These are phyloP conservation scores for Clusia tigrina DNA, from an alignment of 2,888 invertebrate species.

Conservation along the genomic window DNA sequence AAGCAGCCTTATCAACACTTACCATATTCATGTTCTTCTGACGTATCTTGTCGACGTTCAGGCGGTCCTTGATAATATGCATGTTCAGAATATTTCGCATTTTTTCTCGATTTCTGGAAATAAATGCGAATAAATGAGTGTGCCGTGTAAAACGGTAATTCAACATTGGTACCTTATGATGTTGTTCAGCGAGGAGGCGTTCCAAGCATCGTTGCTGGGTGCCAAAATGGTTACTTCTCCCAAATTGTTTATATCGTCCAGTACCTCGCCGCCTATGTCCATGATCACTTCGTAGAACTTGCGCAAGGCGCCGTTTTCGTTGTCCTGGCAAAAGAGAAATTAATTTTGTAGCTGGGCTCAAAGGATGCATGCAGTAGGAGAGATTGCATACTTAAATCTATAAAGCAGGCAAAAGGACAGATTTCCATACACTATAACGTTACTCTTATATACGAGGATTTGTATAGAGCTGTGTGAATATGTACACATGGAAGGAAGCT, in stretches of 20 bases:
- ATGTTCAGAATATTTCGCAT: slow-evolving; percentile 81
- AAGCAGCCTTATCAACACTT: slow-evolving; percentile 50
- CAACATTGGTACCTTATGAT: slow-evolving; percentile 68
- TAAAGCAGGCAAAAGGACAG: not conserved
- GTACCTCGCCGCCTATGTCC: slow-evolving; percentile 78
- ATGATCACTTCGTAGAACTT: slow-evolving; percentile 84
- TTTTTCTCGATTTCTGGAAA: slow-evolving; percentile 71
- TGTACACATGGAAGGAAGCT: too few relatives aligned
- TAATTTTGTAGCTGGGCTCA: not conserved
- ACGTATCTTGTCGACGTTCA: slow-evolving; percentile 79
- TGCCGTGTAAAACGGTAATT: too few relatives aligned
- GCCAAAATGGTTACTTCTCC: slow-evolving; percentile 86
- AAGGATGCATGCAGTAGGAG: not conserved
- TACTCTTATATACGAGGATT: not conserved
- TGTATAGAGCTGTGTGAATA: not conserved
- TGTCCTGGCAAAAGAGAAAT: slow-evolving; percentile 67
- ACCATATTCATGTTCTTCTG: slow-evolving; percentile 77
- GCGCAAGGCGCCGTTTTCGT: slow-evolving; percentile 78
- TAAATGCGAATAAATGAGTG: too few relatives aligned
- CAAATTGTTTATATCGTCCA: slow-evolving; percentile 74
- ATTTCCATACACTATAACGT: not conserved
- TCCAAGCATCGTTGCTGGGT: slow-evolving; percentile 89
- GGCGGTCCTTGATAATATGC: slow-evolving; percentile 79
- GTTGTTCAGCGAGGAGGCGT: slow-evolving; percentile 75
- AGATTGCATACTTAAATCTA: not conserved